These are phyloP conservation scores for Cordilura impudica DNA, from an alignment of 2,888 invertebrate genomes.

Conservation along the genomic window DNA sequence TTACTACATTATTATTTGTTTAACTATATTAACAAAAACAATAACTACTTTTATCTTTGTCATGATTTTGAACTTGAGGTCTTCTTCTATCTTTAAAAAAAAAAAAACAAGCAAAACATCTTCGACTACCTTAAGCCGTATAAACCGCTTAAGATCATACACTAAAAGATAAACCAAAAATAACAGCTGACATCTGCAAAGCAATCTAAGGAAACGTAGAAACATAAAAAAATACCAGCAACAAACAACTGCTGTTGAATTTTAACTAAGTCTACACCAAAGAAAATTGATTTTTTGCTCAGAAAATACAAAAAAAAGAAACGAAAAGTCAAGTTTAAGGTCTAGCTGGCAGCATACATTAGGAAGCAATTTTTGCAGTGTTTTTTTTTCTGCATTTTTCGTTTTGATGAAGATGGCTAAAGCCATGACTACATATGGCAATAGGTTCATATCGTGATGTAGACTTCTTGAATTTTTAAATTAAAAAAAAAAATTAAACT, in stretches of 20 bases:
- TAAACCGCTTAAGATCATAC: constrained; percentile 42
- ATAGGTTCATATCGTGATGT: constrained; percentile 63
- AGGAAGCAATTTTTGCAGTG: constrained; percentile 18
- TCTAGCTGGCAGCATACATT: constrained; percentile 69
- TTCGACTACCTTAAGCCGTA: constrained; percentile 19
- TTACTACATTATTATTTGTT: background rate
- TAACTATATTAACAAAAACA: background rate
- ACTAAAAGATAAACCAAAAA: constrained; percentile 45
- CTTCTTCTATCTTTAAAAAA: constrained; percentile 20
- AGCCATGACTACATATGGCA: constrained; percentile 54
- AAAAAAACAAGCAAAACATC: background rate
- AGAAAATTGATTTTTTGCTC: constrained; percentile 54
- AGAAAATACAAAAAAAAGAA: constrained; percentile 35
- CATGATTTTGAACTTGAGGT: constrained; percentile 72
- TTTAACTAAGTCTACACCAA: constrained; percentile 54
- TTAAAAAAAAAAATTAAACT: constrained; percentile 1
- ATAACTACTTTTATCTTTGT: constrained; percentile 66
- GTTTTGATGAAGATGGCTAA: constrained; percentile 32
- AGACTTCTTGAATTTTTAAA: constrained; percentile 61
- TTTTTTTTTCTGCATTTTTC: background rate
- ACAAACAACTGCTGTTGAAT: constrained; percentile 53
- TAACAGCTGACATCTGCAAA: constrained; percentile 58
- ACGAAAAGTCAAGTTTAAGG: constrained; percentile 75
- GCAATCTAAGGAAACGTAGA: constrained; percentile 42
- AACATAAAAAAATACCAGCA: constrained; percentile 22